Conservation (phyloP, 2,113 vertebrate species). For the Phyllostomus hastatus region DNA sequence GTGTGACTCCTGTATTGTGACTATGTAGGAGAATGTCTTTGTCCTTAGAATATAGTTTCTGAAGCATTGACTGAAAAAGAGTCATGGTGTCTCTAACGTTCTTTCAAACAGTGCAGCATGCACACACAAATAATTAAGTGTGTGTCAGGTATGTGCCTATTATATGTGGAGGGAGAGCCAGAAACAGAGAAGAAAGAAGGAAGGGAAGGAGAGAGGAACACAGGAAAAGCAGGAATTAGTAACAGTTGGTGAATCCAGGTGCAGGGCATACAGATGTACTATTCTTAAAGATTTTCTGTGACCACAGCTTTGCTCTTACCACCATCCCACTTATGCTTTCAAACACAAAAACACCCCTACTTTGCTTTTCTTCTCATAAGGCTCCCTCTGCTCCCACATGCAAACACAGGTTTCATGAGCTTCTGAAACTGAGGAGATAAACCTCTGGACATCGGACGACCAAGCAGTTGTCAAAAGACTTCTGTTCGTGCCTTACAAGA, state of each 20-base stretch:
- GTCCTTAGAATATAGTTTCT: not conserved
- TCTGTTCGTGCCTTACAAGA: slow-evolving; percentile 27
- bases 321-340: not conserved
- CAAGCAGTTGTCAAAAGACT: slow-evolving; percentile 26
- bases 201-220: not conserved
- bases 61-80: not conserved
- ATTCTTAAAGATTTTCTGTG: not conserved
- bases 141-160: not conserved
- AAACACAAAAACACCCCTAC: not conserved
- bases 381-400: not conserved
- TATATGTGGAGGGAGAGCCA: not conserved
- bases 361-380: not conserved
- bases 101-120: not conserved
- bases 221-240: not conserved
- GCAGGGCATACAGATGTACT: not conserved
- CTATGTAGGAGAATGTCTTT: not conserved
- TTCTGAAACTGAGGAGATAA: not conserved
- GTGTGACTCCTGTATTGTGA: not conserved
- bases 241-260: not conserved
- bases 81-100: not conserved
- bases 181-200: not conserved
- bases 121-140: not conserved
- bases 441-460: not conserved
- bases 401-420: not conserved
- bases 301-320: not conserved